A percentile compares a stretch with the other conserved stretches of the same genome.
phyloP scores from a whole-genome alignment of 2,888 invertebrate species.

The Melitaea athalia region DNA sequence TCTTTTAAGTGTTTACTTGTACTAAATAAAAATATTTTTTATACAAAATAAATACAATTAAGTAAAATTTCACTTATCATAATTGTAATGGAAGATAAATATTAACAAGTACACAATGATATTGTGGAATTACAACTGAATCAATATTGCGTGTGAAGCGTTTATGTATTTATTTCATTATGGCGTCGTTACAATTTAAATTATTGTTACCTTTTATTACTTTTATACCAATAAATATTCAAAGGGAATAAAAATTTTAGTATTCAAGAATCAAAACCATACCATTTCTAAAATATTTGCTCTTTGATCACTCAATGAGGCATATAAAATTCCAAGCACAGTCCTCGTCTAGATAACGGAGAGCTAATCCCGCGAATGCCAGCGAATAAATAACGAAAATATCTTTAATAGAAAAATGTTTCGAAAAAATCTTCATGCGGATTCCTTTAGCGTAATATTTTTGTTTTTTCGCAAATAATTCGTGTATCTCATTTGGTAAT shows the following conservation, averaged over 20 bases:
- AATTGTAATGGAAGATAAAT: no score
- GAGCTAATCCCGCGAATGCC: slow-evolving; percentile 19
- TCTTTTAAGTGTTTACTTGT: no score
- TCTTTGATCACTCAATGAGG: slow-evolving; percentile 18
- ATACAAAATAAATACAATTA: not conserved
- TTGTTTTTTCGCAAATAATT: not conserved
- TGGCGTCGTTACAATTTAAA: no score
- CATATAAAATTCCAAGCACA: slow-evolving; percentile 33
- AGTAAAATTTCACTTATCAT: no score
- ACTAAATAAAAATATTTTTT: not conserved
- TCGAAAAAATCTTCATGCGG: slow-evolving; percentile 8
- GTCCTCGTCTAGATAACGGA: slow-evolving; percentile 21
- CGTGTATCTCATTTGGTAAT: slow-evolving; percentile 1
- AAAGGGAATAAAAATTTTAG: no score
- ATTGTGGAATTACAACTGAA: no score
- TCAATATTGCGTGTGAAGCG: no score
- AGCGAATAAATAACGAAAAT: slow-evolving; percentile 26
- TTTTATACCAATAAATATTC: no score
- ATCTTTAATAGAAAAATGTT: slow-evolving; percentile 6
- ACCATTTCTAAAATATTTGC: slow-evolving; percentile 3
- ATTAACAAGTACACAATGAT: no score
- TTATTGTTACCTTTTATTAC: no score
- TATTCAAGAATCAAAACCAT: not conserved
- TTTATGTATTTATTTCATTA: no score
- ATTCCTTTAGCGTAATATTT: not conserved